These are phyloP conservation scores for Rhabdophis nuchalis DNA, from an alignment of 2,797 vertebrate genomes.

Conservation along the genomic window DNA sequence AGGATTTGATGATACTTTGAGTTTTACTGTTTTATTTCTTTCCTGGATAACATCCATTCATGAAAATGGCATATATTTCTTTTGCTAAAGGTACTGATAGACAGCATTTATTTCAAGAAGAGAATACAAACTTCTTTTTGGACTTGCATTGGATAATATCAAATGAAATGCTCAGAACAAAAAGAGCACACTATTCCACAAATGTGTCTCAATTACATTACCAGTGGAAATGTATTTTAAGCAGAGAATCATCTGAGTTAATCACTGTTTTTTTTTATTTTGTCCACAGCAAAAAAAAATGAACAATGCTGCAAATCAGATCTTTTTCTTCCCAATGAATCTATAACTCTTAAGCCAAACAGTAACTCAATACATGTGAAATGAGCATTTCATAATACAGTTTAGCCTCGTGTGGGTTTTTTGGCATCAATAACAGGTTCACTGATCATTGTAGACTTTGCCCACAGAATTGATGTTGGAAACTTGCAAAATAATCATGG, in stretches of 20 bases:
- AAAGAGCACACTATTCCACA: background rate
- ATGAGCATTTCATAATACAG: background rate
- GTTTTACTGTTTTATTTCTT: background rate
- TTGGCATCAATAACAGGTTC: background rate
- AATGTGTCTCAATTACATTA: background rate
- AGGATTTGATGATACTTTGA: background rate
- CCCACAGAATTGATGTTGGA: background rate
- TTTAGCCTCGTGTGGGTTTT: background rate
- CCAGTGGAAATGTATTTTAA: background rate
- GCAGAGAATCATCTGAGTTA: background rate
- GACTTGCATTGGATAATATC: background rate
- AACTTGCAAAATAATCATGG: background rate
- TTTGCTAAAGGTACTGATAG: background rate
- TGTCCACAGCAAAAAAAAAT: background rate
- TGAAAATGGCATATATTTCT: background rate
- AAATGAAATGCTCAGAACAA: background rate
- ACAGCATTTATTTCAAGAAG: slow-evolving; percentile 19
- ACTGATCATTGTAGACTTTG: background rate
- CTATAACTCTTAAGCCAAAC: background rate
- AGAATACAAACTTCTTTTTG: background rate
- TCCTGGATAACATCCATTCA: background rate
- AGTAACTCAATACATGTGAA: background rate
- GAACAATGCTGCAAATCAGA: background rate
- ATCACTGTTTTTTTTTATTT: background rate
- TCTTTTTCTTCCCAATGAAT: background rate